Percentiles rank a stretch among this genome's conserved stretches.
phyloP scores from a whole-genome alignment of 2,888 invertebrate species.

The Andricus curvator region DNA sequence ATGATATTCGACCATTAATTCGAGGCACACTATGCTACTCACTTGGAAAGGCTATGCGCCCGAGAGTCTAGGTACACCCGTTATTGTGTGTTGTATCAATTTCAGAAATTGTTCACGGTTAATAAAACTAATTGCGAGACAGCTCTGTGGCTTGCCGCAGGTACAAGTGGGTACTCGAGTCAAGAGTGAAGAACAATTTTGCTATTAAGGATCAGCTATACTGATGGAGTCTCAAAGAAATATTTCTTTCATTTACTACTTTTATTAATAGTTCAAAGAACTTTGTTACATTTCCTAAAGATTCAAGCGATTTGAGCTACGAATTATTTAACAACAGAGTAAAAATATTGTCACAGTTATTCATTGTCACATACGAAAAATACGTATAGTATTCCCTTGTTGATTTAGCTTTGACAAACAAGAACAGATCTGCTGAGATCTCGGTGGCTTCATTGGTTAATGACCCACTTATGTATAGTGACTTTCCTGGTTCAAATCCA shows the following conservation, averaged over 20 bases:
- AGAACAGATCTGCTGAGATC: no score
- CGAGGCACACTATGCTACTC: conserved; percentile 24
- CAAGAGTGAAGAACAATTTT: neutral
- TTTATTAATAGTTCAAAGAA: no score
- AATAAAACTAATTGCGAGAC: neutral
- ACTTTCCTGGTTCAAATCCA: no score
- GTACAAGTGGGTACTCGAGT: conserved; percentile 17
- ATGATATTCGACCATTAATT: conserved; percentile 57
- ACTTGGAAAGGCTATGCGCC: neutral
- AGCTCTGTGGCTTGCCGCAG: neutral
- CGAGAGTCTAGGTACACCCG: neutral
- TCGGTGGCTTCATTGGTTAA: no score
- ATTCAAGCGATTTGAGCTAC: no score
- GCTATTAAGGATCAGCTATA: neutral
- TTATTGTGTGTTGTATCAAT: conserved; percentile 2
- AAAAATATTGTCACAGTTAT: no score
- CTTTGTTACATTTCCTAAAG: no score
- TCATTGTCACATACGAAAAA: no score
- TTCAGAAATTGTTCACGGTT: neutral
- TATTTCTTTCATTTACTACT: neutral
- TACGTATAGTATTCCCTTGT: no score
- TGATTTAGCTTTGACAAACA: no score
- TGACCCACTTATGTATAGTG: no score
- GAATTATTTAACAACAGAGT: no score
- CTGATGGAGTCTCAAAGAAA: neutral